Evolutionary conservation across 1,140 invertebrate genomes (phyloP).

Genomic region (Psix sp.): DNA sequence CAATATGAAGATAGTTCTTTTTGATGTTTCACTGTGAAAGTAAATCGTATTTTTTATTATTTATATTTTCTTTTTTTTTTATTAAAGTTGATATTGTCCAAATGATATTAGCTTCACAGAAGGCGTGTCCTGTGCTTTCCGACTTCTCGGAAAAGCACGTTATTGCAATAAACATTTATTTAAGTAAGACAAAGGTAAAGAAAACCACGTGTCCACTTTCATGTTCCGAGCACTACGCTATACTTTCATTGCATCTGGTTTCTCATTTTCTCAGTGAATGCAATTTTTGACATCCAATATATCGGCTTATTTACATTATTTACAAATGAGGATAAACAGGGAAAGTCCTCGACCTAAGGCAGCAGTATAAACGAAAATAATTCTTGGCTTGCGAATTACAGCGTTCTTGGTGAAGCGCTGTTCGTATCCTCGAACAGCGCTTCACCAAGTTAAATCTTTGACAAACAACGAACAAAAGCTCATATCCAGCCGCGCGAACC

Average conservation of each 20-base stretch:
- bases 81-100: constrained; percentile 49
- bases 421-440: constrained; percentile 46
- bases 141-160: constrained; percentile 42
- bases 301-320: constrained; percentile 30
- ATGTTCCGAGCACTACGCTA: constrained; percentile 10
- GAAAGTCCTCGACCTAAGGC: constrained; percentile 14
- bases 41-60: no score
- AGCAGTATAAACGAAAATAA: constrained; percentile 18
- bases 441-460: constrained; percentile 54
- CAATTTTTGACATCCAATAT: constrained; percentile 37
- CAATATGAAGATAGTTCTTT: no score
- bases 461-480: constrained; percentile 53
- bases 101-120: constrained; percentile 41
- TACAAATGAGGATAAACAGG: constrained; percentile 13
- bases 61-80: constrained; percentile 18
- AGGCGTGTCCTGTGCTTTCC: constrained; percentile 26
- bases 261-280: constrained; percentile 24
- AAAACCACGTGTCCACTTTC: constrained; percentile 50
- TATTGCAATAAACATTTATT: constrained; percentile 57
- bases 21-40: no score
- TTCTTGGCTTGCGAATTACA: constrained; percentile 23
- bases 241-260: no score
- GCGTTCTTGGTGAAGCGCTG: constrained; percentile 34
- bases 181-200: constrained; percentile 50
- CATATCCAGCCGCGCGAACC: constrained; percentile 34